Conservation (phyloP, 2,888 invertebrate species). For the Smittia aterrima region DNA sequence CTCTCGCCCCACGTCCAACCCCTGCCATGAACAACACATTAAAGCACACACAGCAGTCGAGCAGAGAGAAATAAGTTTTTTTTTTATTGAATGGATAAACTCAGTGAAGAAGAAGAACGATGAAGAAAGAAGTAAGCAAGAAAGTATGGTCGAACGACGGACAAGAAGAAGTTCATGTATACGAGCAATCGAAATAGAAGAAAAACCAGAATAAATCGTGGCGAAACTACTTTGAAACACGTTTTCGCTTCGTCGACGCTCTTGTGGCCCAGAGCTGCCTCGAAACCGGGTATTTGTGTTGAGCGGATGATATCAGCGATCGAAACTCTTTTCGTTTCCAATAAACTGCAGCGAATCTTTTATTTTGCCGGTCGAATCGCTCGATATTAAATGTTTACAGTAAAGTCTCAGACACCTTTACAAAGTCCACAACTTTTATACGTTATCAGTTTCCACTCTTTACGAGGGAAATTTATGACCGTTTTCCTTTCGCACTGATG, state of each 20-base stretch:
- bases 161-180: not conserved
- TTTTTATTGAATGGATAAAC: slow-evolving; percentile 19
- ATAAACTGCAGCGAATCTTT: too few relatives aligned
- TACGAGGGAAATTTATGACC: not conserved
- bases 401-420: not conserved
- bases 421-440: not conserved
- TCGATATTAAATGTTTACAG: not conserved
- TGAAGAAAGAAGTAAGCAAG: not conserved
- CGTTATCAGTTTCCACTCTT: not conserved
- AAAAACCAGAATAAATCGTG: slow-evolving; percentile 26
- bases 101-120: not conserved
- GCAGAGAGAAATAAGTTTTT: not conserved
- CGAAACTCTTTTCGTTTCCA: too few relatives aligned
- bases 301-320: too few relatives aligned
- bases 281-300: not conserved
- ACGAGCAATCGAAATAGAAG: slow-evolving; percentile 11
- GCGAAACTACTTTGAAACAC: slow-evolving; percentile 15
- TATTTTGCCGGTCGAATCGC: too few relatives aligned
- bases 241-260: not conserved
- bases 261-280: not conserved
- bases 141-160: not conserved
- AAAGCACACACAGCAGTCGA: slow-evolving; percentile 13
- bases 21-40: not conserved
- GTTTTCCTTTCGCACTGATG: not conserved
- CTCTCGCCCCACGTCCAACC: not conserved